Conservation (phyloP, 2,797 vertebrate genomes). For the Macroramphosus scolopax region DNA sequence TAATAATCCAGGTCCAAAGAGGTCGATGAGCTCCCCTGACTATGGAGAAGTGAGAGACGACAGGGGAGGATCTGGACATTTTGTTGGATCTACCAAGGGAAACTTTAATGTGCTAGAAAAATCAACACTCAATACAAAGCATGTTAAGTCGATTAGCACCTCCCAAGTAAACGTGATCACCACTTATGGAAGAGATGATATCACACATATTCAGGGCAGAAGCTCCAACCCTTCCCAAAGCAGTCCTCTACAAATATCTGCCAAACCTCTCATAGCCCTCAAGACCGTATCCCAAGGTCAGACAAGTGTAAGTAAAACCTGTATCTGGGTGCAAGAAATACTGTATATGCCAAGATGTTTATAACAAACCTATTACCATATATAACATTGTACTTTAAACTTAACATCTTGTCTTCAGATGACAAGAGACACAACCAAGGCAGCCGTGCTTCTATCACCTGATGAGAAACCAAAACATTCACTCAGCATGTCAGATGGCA, state of each 20-base stretch:
- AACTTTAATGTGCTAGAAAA: conserved; percentile 39
- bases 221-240: conserved; percentile 26
- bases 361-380: background rate
- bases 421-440: conserved; percentile 15
- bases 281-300: conserved; percentile 33
- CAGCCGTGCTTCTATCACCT: conserved; percentile 26
- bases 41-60: conserved; percentile 33
- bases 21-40: conserved; percentile 57
- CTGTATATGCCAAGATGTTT: too few relatives aligned
- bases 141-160: conserved; percentile 25
- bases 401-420: conserved; percentile 30
- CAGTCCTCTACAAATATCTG: conserved; percentile 23
- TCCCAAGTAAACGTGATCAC: conserved; percentile 26
- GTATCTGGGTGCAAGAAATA: too few relatives aligned
- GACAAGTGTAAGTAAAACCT: conserved; percentile 42
- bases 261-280: conserved; percentile 33
- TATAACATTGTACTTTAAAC: conserved; percentile 5
- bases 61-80: conserved; percentile 24
- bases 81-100: conserved; percentile 33
- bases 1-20: conserved; percentile 41
- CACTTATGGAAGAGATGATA: conserved; percentile 25
- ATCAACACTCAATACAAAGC: conserved; percentile 38
- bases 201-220: conserved; percentile 27
- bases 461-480: conserved; percentile 59
- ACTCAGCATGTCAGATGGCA: conserved; percentile 18